Conservation (phyloP, 2,888 invertebrate species). For the Cylindroiulus punctatus region DNA sequence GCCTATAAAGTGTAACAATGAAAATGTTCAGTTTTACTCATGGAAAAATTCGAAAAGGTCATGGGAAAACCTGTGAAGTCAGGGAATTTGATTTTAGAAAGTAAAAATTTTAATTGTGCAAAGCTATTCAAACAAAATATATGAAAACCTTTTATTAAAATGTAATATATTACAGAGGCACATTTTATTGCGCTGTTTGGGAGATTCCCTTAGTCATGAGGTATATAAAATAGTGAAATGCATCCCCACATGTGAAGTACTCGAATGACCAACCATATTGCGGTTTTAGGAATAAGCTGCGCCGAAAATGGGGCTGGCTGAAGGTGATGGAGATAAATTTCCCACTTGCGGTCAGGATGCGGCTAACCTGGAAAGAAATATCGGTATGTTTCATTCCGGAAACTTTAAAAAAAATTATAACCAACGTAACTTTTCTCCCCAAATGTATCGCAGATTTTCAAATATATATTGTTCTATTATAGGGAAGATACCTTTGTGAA, state of each 20-base stretch:
- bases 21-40: too few relatives aligned
- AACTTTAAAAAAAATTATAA: conserved; percentile 55
- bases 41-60: too few relatives aligned
- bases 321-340: conserved; percentile 67
- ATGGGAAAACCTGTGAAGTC: too few relatives aligned
- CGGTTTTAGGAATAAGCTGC: conserved; percentile 62
- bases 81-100: too few relatives aligned
- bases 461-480: too few relatives aligned
- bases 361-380: conserved; percentile 60
- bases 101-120: too few relatives aligned
- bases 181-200: too few relatives aligned
- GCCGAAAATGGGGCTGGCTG: conserved; percentile 67
- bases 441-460: background rate
- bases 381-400: too few relatives aligned
- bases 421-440: background rate
- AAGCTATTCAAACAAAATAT: too few relatives aligned
- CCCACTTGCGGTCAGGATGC: conserved; percentile 63
- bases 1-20: too few relatives aligned
- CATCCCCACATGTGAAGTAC: conserved; percentile 62
- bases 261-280: conserved; percentile 61
- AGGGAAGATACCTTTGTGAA: conserved; percentile 64
- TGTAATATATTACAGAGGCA: too few relatives aligned
- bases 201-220: conserved; percentile 61
- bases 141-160: too few relatives aligned
- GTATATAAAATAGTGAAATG: conserved; percentile 63